Evolutionary conservation across 2,888 invertebrate genomes (phyloP).

Genomic region (Sisyra terminalis): DNA sequence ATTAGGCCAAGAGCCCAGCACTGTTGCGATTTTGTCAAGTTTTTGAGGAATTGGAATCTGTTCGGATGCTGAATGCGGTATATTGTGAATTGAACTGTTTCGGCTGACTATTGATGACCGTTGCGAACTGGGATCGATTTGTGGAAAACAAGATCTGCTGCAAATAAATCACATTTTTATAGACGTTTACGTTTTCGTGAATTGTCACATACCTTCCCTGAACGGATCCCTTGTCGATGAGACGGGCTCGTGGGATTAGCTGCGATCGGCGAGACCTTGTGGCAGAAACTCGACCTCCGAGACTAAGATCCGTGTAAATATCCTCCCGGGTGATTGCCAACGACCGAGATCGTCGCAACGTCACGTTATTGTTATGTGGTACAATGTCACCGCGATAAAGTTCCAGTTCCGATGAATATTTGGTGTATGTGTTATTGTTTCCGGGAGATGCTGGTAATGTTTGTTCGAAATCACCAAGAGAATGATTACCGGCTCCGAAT

Average conservation of each 20-base stretch:
- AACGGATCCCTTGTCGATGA: slow-evolving; percentile 58
- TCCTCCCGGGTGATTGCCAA: slow-evolving; percentile 65
- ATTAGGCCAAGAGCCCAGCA: slow-evolving; percentile 3
- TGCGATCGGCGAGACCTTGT: slow-evolving; percentile 47
- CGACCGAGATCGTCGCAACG: slow-evolving; percentile 48
- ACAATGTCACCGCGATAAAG: not conserved
- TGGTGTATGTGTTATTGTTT: slow-evolving; percentile 4
- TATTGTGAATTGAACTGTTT: not conserved
- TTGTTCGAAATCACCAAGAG: too few relatives aligned
- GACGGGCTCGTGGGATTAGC: slow-evolving; percentile 62
- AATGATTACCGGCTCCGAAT: too few relatives aligned
- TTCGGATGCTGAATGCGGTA: not conserved
- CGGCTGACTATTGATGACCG: not conserved
- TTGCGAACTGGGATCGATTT: not conserved
- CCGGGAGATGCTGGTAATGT: too few relatives aligned
- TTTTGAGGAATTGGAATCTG: not conserved
- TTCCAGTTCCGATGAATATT: slow-evolving; percentile 8
- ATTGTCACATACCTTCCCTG: slow-evolving; percentile 45
- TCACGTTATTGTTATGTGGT: slow-evolving; percentile 11
- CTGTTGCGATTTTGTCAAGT: not conserved
- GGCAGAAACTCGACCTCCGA: slow-evolving; percentile 24
- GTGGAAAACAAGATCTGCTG: not conserved
- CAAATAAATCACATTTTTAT: not conserved
- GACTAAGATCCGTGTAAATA: slow-evolving; percentile 49
- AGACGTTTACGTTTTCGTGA: not conserved